Evolutionary conservation across 2,113 vertebrate genomes (phyloP).

Genomic region (Daubentonia madagascariensis): DNA sequence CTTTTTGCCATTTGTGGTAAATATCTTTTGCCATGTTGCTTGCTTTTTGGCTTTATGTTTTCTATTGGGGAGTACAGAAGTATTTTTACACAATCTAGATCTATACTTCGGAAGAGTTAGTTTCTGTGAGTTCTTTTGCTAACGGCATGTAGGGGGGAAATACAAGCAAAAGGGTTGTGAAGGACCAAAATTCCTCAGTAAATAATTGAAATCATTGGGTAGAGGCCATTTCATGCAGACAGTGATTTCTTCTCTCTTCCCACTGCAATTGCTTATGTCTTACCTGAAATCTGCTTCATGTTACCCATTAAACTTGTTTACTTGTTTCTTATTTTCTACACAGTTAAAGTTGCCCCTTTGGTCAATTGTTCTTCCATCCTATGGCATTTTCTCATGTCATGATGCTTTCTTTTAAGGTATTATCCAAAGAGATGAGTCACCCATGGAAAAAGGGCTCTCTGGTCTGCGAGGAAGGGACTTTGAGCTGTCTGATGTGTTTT

Average conservation of each 20-base stretch:
- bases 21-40: background rate
- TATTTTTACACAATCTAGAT: background rate
- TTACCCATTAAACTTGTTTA: background rate
- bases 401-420: conserved; percentile 86
- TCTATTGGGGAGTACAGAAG: background rate
- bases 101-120: background rate
- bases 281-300: background rate
- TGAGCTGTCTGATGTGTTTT: conserved; percentile 90
- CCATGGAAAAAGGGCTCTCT: conserved; percentile 92
- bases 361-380: background rate
- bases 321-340: background rate
- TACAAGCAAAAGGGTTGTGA: background rate
- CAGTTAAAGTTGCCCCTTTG: background rate
- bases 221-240: background rate
- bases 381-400: conserved; percentile 28
- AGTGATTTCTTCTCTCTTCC: background rate
- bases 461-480: conserved; percentile 87
- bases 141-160: background rate
- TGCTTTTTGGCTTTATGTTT: background rate
- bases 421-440: conserved; percentile 89
- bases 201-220: background rate
- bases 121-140: background rate
- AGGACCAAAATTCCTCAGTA: background rate
- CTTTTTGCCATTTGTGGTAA: too few relatives aligned
- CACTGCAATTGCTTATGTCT: background rate